phyloP scores from a whole-genome alignment of 2,113 vertebrate genomes.

The Oncorhynchus clarkii region DNA sequence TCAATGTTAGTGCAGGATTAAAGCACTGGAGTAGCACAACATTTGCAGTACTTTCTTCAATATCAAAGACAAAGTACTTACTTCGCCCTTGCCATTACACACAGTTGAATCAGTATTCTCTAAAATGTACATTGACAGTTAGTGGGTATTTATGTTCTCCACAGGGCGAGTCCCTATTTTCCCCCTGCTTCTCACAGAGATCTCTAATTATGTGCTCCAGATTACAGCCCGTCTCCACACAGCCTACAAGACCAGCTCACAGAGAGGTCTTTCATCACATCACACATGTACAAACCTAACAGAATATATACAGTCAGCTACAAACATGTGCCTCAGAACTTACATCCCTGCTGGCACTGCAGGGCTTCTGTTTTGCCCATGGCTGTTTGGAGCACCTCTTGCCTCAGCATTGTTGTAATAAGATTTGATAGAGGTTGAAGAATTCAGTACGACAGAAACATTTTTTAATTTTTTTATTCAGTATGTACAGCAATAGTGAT shows the following conservation, averaged over 20 bases:
- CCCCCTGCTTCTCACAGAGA: conserved; percentile 55
- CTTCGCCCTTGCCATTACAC: background rate
- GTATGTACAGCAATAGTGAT: no score
- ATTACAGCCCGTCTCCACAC: conserved; percentile 61
- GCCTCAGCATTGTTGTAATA: background rate
- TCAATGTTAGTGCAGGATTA: no score
- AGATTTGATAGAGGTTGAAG: background rate
- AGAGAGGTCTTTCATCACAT: conserved; percentile 53
- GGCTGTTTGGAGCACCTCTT: background rate
- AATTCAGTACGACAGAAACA: background rate
- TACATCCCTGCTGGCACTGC: background rate
- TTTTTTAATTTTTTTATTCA: no score
- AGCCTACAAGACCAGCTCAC: conserved; percentile 39
- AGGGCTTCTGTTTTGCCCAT: background rate
- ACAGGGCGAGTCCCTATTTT: conserved; percentile 62
- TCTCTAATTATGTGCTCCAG: conserved; percentile 65
- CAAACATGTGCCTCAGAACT: conserved; percentile 26
- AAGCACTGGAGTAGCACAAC: no score
- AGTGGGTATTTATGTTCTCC: conserved; percentile 62
- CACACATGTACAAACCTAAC: conserved; percentile 47
- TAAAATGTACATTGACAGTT: conserved; percentile 32
- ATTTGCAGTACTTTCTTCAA: no score
- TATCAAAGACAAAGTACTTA: no score
- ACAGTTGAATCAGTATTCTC: background rate
- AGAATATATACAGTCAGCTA: conserved; percentile 36